Base-by-base conservation (phyloP, 2,113 vertebrate genomes). In the Nannospalax galili region DNA sequence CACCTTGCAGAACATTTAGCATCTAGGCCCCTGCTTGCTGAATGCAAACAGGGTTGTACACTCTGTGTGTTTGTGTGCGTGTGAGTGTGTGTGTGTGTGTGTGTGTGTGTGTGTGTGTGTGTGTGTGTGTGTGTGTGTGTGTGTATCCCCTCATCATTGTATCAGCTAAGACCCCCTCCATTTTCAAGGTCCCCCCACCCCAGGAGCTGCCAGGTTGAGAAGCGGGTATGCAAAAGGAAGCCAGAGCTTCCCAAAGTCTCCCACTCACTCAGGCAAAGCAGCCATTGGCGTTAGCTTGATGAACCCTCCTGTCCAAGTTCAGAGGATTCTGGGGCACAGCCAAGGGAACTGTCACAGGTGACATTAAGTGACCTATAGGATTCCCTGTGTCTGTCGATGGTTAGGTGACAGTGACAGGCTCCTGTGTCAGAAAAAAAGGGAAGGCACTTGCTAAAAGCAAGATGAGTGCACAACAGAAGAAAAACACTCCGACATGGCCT, bases 371-470 rank as follows among this genome's bases (percentile, higher is more conserved):
- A 91, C 79, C 84, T n/a, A 77, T 52, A 85, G 3, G 0, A n/a
- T 10, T 79, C 60, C n/a, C 40, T 26, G 64, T 84, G 20, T 1
- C 89, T 86, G 89, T 87, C 91, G 67, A 40, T 45, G 69, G 32
- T 84, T 65, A 56, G 58, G 70, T 90, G 80, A 84, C 79, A 85
- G n/a, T 79, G 81, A 93, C 45, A 84, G 62, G n/a, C 84, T 96
- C 67, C 15, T 16, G 77, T 88, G 94, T 89, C 60, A 40, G 62
- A 72, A 84, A 94, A 88, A 81, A 26, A 19, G 85, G 30, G 7
- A 48, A 92, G 88, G 79, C 4, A 11, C 24, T n/a, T 52, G 14
- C 2, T 65, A 11, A 95, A 94, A 65, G 69, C 95, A 97, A 93
- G 94, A 70, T 9, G 79, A 96, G 32, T 30, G 58, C 56, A 85